These are phyloP conservation scores for Nemapogon koenigi DNA, from an alignment of 2,888 invertebrate genomes.

Conservation along the genomic window DNA sequence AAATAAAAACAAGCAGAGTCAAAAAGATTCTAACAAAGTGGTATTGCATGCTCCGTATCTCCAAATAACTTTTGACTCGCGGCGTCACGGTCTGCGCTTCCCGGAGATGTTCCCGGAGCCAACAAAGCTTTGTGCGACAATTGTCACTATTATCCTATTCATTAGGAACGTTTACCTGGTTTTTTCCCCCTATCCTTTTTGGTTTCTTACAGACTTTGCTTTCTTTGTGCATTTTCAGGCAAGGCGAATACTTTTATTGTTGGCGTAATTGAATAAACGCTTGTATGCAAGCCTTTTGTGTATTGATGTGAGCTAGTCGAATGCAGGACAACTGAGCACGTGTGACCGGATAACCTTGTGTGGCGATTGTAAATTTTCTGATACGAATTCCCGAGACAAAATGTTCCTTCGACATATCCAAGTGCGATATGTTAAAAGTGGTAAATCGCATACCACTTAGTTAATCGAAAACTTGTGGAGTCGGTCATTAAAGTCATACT, in stretches of 20 bases:
- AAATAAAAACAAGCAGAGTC: no score
- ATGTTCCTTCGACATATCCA: no score
- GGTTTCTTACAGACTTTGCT: background rate
- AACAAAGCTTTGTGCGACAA: constrained; percentile 24
- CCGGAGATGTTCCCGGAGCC: constrained; percentile 4
- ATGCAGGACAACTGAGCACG: constrained; percentile 18
- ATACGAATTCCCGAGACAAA: no score
- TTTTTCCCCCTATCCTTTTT: constrained; percentile 29
- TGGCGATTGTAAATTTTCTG: no score
- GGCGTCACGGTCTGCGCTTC: constrained; percentile 2
- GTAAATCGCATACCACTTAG: no score
- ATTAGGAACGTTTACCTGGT: constrained; percentile 41
- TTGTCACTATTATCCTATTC: constrained; percentile 43
- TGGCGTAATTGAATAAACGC: constrained; percentile 60
- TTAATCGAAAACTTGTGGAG: constrained; percentile 38
- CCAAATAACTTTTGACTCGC: constrained; percentile 52
- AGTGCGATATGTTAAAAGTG: no score
- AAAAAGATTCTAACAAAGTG: no score
- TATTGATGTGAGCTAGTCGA: constrained; percentile 7
- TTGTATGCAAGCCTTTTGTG: constrained; percentile 36
- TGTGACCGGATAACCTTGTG: no score
- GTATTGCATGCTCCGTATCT: background rate
- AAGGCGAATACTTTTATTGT: constrained; percentile 46
- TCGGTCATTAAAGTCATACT: constrained; percentile 36
- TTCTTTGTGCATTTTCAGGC: constrained; percentile 40